Conservation (phyloP, 1,140 invertebrate species). For the Procambarus virginalis region DNA sequence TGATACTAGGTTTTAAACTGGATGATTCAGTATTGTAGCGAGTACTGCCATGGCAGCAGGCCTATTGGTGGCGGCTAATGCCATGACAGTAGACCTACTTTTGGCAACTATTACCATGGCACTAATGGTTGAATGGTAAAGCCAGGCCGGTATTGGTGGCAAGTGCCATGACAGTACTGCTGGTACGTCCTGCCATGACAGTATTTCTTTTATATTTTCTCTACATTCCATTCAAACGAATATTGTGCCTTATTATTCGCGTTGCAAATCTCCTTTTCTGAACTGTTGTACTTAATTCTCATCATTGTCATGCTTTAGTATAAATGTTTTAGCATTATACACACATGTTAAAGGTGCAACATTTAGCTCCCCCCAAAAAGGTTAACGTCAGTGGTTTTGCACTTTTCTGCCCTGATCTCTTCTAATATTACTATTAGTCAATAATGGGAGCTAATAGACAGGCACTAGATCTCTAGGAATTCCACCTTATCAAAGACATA, state of each 20-base stretch:
- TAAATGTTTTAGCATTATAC: too few species aligned
- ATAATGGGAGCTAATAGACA: too few species aligned
- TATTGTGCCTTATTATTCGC: neutral
- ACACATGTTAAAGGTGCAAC: too few species aligned
- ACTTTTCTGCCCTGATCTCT: too few species aligned
- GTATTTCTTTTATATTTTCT: neutral
- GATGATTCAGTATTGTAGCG: neutral
- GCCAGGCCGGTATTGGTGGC: too few species aligned
- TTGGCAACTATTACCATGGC: too few species aligned
- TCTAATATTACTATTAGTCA: too few species aligned
- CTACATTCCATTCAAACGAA: neutral
- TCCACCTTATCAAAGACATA: too few species aligned
- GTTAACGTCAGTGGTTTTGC: too few species aligned
- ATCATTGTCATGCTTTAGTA: neutral
- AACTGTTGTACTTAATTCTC: neutral
- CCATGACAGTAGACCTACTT: neutral
- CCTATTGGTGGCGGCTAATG: neutral
- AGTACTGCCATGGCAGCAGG: neutral
- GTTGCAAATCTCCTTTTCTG: neutral
- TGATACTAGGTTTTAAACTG: slow-evolving; percentile 24
- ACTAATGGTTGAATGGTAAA: too few species aligned
- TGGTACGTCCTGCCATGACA: neutral
- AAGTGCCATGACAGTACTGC: neutral
- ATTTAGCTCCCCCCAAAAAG: too few species aligned
- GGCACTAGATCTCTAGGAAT: too few species aligned